Evolutionary conservation across 1,140 invertebrate species (phyloP), one percentile per base, ranked within the genome.

Genomic region (Heliconius himera): DNA sequence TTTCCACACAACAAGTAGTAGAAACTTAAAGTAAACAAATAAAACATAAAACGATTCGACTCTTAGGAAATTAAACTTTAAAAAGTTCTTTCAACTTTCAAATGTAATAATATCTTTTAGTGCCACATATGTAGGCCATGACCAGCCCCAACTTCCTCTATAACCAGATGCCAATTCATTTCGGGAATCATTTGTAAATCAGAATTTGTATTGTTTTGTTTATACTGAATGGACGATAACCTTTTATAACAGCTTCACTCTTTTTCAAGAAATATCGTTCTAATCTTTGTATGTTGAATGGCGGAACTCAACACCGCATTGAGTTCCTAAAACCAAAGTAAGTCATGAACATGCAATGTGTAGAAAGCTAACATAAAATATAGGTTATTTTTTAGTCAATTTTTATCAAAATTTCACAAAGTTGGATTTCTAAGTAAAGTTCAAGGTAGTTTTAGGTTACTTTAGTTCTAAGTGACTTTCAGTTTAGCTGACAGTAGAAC

Each of bases 21-120:
- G 41, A n/a, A 66, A 66, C 11, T 49, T 18, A 74, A 74, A 74
- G 49, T 74, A 74, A 74, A 74, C 29, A 74, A 51, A 51, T 29
- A 33, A 74, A 29, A 73, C 16, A 16, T 29, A 51, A n/a, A 74
- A 74, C 73, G 46, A 9, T 26, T 51, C 11, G 26, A 74, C 9
- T 29, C 9, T 66, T 13, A 66, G 22, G 60, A 66, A 26, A 66
- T 66, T 29, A 66, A 66, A 66, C 56, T 66, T 66, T 26, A 26
- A 11, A 56, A 60, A 66, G 60, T 66, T 66, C 60, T 29, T 66
- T 66, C 60, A 66, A 66, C 60, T 66, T 66, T 66, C 60, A 66
- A 66, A 26, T 16, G 60, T 66, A 66, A 66, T 66, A 66, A 66
- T 66, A 66, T 66, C 9, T 66, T 66, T 66, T 66, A 66, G 8